Conservation (phyloP, 1,140 invertebrate species). For the Cylas formicarius region DNA sequence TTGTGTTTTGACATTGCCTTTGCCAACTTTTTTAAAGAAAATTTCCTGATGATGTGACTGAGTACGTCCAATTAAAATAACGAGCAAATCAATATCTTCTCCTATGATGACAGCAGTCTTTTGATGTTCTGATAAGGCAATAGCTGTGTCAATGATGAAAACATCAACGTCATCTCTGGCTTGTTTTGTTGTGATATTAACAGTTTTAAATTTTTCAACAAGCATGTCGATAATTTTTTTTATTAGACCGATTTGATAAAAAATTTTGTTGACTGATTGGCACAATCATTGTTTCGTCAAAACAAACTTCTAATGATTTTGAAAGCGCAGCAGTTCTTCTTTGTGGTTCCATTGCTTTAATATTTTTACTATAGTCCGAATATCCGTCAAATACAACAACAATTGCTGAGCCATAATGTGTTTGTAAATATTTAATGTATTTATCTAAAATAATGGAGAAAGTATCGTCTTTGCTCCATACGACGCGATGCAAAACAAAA, state of each 20-base stretch:
- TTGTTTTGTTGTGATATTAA: conserved; percentile 32
- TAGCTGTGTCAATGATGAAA: conserved; percentile 37
- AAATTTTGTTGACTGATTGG: conserved; percentile 37
- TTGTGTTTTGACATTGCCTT: conserved; percentile 30
- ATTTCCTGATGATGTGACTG: conserved; percentile 14
- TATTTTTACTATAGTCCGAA: conserved; percentile 15
- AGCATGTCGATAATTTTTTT: conserved; percentile 32
- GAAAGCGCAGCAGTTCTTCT: conserved; percentile 30
- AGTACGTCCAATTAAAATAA: conserved; percentile 37
- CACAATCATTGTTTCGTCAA: conserved; percentile 36
- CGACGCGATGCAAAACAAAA: conserved; percentile 29
- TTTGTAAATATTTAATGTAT: conserved; percentile 22
- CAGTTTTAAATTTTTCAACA: conserved; percentile 31
- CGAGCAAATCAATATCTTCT: conserved; percentile 40
- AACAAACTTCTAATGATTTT: conserved; percentile 29
- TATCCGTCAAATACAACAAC: conserved; percentile 38
- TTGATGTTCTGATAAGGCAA: conserved; percentile 32
- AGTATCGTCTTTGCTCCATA: conserved; percentile 26
- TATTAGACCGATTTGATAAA: conserved; percentile 36
- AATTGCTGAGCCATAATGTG: conserved; percentile 15
- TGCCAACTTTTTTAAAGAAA: conserved; percentile 21
- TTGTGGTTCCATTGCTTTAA: conserved; percentile 21
- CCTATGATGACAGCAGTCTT: conserved; percentile 35
- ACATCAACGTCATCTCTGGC: conserved; percentile 37
- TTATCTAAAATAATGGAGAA: conserved; percentile 25